Evolutionary conservation across 2,888 invertebrate genomes (phyloP), one percentile per base, ranked within the genome.

Genomic region (Pandemis corylana): DNA sequence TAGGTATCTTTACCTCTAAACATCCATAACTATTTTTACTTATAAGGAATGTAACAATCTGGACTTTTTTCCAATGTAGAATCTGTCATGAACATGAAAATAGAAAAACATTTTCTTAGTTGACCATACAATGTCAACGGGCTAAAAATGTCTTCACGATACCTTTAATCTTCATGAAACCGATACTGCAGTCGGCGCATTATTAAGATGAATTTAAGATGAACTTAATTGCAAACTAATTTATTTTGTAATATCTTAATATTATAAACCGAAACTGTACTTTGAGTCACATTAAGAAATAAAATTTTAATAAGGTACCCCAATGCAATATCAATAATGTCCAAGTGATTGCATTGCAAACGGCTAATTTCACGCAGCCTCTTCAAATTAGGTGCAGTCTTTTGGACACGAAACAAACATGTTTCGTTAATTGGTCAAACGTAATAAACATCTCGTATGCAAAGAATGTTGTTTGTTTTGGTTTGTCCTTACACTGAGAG

Each of bases 401-500:
- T 61, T 63, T 49, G 46, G 28, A 68, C 65, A 75, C 62, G 62
- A 61, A 66, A 75, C 68, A 77, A 73, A 75, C 76, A 77, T 75
- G 76, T 77, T 72, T 77, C 68, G 68, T 82, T 79, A 79, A 81
- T 80, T 80, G 78, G 79, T 79, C 82, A 83, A 83, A 83, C 82
- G 77, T 81, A 83, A 85, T 84, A 83, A 85, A 85, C 82, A 82
- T 81, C 79, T 82, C 28, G 83, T 84, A 77, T 80, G 78, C 77
- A 78, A 76, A 83, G 79, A 78, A 78, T 79, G 79, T 77, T 76
- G 78, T 79, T 79, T 80, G 78, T 78, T 79, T 77, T 80, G 69
- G 56, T 46, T 9, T 56, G 64, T 79, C 71, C 75, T 75, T 76
- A 61, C 72, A 73, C 72, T 72, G 65, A 71, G 63, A 56, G 65